These are phyloP conservation scores for Hydriomena furcata DNA, from an alignment of 2,888 invertebrate species.

Conservation along the genomic window DNA sequence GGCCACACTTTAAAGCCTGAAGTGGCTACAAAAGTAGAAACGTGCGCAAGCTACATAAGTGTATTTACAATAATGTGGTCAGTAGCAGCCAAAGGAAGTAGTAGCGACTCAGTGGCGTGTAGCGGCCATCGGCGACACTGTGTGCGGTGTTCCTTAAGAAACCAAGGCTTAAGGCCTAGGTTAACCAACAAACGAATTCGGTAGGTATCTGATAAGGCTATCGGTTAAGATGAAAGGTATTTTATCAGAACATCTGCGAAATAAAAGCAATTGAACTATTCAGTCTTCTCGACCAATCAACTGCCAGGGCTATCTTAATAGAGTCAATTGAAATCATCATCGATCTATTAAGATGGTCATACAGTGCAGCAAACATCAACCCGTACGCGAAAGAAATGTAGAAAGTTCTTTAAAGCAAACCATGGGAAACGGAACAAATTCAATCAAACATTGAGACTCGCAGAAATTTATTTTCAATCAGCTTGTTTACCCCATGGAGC, in stretches of 20 bases:
- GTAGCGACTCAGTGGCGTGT: too few species aligned
- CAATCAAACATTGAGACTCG: constrained; percentile 18
- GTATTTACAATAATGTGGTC: too few species aligned
- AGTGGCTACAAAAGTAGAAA: too few species aligned
- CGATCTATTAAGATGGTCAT: constrained; percentile 5
- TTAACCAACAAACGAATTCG: too few species aligned
- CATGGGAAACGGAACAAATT: constrained; percentile 15
- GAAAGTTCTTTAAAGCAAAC: constrained; percentile 5
- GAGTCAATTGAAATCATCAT: constrained; percentile 29
- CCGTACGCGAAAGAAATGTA: background rate
- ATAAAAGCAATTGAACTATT: constrained; percentile 8
- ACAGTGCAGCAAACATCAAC: background rate
- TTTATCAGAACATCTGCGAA: background rate
- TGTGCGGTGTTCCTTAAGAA: too few species aligned
- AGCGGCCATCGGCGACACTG: too few species aligned
- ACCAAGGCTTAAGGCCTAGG: too few species aligned
- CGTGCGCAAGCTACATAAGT: too few species aligned
- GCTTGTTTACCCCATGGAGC: constrained; percentile 19
- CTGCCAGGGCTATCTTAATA: constrained; percentile 33
- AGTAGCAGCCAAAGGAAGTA: too few species aligned
- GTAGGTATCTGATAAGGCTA: background rate
- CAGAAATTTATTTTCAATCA: constrained; percentile 24
- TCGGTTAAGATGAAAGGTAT: background rate
- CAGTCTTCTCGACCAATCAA: constrained; percentile 27
- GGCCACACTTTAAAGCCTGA: too few species aligned